Conservation (phyloP, 2,888 invertebrate species). For the Temnothorax rugatulus region DNA sequence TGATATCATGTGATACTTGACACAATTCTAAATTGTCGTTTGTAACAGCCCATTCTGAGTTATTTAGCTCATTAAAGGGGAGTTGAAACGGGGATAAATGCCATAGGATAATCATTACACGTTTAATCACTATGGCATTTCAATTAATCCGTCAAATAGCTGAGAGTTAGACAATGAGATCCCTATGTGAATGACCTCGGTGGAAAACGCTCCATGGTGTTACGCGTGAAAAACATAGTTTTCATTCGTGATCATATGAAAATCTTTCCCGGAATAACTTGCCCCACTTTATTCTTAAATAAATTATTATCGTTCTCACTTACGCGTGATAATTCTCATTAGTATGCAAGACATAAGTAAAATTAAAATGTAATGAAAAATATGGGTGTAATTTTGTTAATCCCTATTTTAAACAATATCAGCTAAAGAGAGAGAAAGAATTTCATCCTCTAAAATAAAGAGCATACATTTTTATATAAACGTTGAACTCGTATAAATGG, state of each 20-base stretch:
- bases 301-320: background rate
- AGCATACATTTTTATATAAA: background rate
- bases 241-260: background rate
- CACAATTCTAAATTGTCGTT: slow-evolving; percentile 8
- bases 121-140: slow-evolving; percentile 26
- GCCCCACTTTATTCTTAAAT: background rate
- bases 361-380: slow-evolving; percentile 1
- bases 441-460: background rate
- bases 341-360: background rate
- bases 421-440: background rate
- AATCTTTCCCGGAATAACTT: background rate
- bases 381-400: background rate
- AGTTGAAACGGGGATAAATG: background rate
- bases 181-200: background rate
- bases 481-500: background rate
- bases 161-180: slow-evolving; percentile 11
- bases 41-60: slow-evolving; percentile 15
- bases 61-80: slow-evolving; percentile 34
- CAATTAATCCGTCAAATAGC: slow-evolving; percentile 16
- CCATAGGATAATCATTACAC: background rate
- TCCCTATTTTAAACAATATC: background rate
- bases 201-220: background rate
- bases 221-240: background rate
- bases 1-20: background rate
- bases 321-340: background rate